Percentiles rank a stretch among this genome's conserved stretches.
These are phyloP conservation scores for Tiliqua scincoides DNA, from an alignment of 2,113 vertebrate species.

Conservation along the genomic window DNA sequence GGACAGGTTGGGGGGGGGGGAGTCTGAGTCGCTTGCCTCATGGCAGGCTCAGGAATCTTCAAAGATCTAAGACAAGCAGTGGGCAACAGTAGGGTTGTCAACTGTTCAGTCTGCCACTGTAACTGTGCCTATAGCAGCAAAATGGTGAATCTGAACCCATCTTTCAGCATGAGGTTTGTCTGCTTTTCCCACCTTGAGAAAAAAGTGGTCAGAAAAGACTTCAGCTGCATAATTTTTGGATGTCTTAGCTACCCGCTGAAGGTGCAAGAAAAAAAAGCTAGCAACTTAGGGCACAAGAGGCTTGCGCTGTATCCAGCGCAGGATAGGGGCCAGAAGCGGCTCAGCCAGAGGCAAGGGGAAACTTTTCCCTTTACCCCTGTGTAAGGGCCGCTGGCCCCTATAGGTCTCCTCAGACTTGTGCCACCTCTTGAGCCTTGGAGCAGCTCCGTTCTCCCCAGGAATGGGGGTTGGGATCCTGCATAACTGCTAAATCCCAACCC, in stretches of 20 bases:
- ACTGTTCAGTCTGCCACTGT: neutral
- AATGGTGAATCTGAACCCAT: neutral
- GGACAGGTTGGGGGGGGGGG: neutral
- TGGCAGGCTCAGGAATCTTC: neutral
- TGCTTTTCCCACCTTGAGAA: neutral
- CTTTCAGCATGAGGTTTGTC: neutral
- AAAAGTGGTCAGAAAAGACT: neutral
- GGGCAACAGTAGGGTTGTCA: neutral
- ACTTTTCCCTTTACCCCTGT: too few species aligned
- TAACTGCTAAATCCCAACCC: too few species aligned
- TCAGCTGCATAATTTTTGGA: neutral
- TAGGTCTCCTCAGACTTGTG: too few species aligned
- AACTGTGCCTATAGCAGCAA: neutral
- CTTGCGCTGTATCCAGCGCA: too few species aligned
- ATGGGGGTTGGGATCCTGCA: too few species aligned
- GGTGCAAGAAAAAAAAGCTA: neutral
- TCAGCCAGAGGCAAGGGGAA: too few species aligned
- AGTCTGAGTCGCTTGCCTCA: neutral
- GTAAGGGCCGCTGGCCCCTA: too few species aligned
- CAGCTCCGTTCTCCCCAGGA: too few species aligned
- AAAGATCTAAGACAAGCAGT: neutral
- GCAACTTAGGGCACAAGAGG: too few species aligned
- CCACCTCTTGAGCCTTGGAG: too few species aligned
- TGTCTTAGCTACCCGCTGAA: neutral
- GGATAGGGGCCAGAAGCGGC: too few species aligned